phyloP scores from a whole-genome alignment of 2,113 vertebrate species.

The Engraulis encrasicolus region DNA sequence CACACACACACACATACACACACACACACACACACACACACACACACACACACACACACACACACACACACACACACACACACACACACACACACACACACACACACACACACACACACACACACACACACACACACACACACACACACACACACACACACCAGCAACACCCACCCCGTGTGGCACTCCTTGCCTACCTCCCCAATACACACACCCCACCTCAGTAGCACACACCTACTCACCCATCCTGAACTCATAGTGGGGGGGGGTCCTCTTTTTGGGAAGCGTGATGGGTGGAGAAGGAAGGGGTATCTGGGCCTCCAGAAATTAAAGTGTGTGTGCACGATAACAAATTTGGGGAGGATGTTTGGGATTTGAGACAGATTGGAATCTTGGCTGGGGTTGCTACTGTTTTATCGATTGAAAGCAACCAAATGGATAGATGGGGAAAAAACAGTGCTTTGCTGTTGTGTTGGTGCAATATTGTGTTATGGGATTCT shows the following conservation, averaged over 20 bases:
- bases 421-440: not conserved
- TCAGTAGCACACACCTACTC: too few species aligned
- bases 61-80: too few species aligned
- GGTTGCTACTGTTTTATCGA: not conserved
- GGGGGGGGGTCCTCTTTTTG: not conserved
- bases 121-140: too few species aligned
- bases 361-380: not conserved
- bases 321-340: not conserved
- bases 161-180: not conserved
- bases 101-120: too few species aligned
- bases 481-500: too few species aligned
- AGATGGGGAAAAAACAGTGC: not conserved
- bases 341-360: slow-evolving; percentile 6
- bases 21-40: slow-evolving; percentile 31
- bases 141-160: too few species aligned
- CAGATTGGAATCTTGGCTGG: not conserved
- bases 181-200: not conserved
- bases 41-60: too few species aligned
- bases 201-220: too few species aligned
- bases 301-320: not conserved
- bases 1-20: too few species aligned
- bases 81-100: slow-evolving; percentile 32
- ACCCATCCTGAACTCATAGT: too few species aligned
- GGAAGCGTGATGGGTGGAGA: not conserved
- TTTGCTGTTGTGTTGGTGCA: not conserved